Evolutionary conservation across 2,797 vertebrate species (phyloP).

Genomic region (Artibeus lituratus): DNA sequence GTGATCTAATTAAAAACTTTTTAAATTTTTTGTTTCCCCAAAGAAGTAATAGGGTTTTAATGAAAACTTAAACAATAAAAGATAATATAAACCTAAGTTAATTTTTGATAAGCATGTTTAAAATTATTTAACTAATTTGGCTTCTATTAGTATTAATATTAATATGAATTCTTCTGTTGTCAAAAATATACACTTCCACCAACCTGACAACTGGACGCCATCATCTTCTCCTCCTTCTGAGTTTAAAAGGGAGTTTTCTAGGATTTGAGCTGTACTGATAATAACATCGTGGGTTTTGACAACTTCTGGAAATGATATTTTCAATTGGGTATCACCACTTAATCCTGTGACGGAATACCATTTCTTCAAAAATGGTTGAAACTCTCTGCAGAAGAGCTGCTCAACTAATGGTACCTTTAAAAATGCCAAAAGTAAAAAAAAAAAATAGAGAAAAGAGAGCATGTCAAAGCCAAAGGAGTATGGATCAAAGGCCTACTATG

Average conservation of each 20-base stretch:
- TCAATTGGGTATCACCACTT: constrained; percentile 92
- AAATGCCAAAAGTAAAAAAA: constrained; percentile 19
- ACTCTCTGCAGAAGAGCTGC: constrained; percentile 92
- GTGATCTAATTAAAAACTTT: background rate
- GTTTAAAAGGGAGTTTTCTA: constrained; percentile 92
- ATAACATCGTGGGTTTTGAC: constrained; percentile 89
- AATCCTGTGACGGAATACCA: constrained; percentile 88
- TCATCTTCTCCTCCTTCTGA: constrained; percentile 87
- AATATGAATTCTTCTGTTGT: background rate
- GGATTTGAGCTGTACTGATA: constrained; percentile 96
- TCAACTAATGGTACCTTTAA: constrained; percentile 93
- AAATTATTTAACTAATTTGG: background rate
- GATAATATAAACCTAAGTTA: background rate
- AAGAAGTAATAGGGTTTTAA: background rate
- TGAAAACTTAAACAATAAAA: background rate
- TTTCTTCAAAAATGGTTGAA: constrained; percentile 87
- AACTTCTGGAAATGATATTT: constrained; percentile 94
- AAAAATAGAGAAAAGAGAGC: background rate
- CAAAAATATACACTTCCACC: constrained; percentile 41
- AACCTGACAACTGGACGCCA: constrained; percentile 90
- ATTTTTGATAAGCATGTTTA: background rate
- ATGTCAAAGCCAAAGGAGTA: background rate
- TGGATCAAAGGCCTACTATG: background rate
- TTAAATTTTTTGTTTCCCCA: background rate
- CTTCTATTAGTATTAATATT: background rate